Percentiles rank a stretch among this genome's conserved stretches.
Evolutionary conservation across 2,113 vertebrate genomes (phyloP).

Genomic region (Pterocles orientalis): DNA sequence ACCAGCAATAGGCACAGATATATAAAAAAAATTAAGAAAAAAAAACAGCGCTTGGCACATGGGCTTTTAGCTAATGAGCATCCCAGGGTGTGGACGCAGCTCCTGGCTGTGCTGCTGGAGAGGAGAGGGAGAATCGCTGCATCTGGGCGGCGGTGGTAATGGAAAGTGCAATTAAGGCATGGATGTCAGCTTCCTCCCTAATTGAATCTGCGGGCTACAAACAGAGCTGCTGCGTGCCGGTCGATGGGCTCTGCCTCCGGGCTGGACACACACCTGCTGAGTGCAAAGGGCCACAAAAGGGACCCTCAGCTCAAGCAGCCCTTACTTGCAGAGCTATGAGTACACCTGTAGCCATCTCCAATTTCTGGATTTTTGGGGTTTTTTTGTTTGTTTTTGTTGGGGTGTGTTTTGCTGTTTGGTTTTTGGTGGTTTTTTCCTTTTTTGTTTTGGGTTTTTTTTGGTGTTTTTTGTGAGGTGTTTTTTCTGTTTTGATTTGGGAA

Average conservation of each 20-base stretch:
- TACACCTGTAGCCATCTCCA: not conserved
- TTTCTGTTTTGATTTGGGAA: too few species aligned
- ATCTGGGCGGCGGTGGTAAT: not conserved
- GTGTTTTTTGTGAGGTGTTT: too few species aligned
- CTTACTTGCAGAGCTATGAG: fast-evolving
- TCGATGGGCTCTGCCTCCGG: not conserved
- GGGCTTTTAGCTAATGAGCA: not conserved
- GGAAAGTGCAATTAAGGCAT: not conserved
- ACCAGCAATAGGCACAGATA: not conserved
- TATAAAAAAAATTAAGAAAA: not conserved
- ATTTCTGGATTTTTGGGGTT: not conserved
- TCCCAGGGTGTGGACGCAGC: not conserved
- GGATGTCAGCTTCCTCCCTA: not conserved
- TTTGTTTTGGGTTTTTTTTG: too few species aligned
- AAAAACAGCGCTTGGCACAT: not conserved
- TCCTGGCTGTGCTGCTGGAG: not conserved
- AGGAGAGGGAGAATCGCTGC: not conserved
- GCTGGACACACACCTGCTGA: fast-evolving
- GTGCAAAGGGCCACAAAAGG: not conserved
- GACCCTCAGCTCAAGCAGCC: not conserved
- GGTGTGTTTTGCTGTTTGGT: too few species aligned
- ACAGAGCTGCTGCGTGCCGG: not conserved
- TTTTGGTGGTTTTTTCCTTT: too few species aligned
- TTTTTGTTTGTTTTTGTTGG: too few species aligned
- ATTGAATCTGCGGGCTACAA: not conserved